Conservation (phyloP, 30 jellyfish, hydroid and myxozoan species). For the Aurelia sp. region DNA sequence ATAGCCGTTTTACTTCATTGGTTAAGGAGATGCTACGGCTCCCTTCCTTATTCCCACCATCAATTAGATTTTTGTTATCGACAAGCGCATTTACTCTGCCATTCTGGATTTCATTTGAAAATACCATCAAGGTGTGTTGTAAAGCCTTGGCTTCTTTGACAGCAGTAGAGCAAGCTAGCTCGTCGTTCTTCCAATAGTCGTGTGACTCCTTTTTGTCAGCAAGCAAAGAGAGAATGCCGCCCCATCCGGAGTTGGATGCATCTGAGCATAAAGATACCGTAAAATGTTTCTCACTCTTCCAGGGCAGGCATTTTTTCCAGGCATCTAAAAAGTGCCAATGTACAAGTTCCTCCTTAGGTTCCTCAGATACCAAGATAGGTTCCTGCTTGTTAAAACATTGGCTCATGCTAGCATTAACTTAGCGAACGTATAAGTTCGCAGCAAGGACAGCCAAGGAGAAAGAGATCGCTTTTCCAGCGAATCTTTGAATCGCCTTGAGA, state of each 20-base stretch:
- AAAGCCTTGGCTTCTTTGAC: slow-evolving; percentile 12
- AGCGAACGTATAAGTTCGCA: not conserved
- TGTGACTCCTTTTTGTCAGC: no score
- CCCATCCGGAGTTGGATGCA: no score
- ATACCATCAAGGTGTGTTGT: not conserved
- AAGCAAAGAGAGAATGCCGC: no score
- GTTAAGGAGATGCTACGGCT: slow-evolving; percentile 3
- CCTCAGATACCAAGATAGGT: no score
- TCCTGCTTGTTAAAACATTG: not conserved
- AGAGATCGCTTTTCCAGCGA: slow-evolving; percentile 1
- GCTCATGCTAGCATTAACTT: slow-evolving; percentile 5
- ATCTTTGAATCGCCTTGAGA: not conserved
- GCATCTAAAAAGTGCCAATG: no score
- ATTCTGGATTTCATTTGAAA: slow-evolving; percentile 6
- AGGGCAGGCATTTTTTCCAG: no score
- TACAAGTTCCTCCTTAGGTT: no score
- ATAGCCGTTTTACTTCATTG: slow-evolving; percentile 9
- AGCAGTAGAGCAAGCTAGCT: not conserved
- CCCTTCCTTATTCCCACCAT: slow-evolving; percentile 19
- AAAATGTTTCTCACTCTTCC: no score
- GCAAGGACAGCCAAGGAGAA: slow-evolving; percentile 18
- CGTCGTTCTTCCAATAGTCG: not conserved
- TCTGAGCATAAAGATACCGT: no score
- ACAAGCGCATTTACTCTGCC: slow-evolving; percentile 1
- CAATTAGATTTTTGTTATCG: not conserved